Base-by-base conservation (phyloP, 2,113 vertebrate genomes). In the Ammodramus savannarum region DNA sequence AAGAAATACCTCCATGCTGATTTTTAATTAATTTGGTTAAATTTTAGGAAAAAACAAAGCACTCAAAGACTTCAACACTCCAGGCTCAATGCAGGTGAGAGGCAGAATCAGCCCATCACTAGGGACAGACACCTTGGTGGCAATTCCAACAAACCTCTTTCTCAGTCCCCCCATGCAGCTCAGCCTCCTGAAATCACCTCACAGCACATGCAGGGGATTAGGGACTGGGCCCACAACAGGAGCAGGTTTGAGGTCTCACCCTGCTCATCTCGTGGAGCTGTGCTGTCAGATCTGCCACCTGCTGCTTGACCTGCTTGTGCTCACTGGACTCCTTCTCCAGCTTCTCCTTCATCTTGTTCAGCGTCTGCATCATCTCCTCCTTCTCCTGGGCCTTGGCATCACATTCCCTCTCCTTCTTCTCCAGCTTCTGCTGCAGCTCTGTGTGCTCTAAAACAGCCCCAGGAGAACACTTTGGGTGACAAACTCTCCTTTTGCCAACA, bases 301-400 rank as follows among this genome's bases (percentile, higher is more conserved):
- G 99, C 97, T 99, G 99, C 93, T 99, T 99, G 95, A 99, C 99
- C 78, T 98, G 98, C 96, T 99, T 99, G 96, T 99, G 98, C 97
- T 99, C 99, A 0, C 93, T 98, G 34, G 98, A 98, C 96, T 99
- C 99, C 93, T 99, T 99, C 86, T 99, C 99, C 86, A 99, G 98
- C 90, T 99, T 99, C 97, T 99, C 99, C 97, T 99, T 99, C 99
- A 99, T 99, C 97, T 99, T 99, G 96, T 99, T 99, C 93, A 99
- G 98, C 0, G 99, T 99, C 97, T 99, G 99, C 99, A 99, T 99
- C 99, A 99, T 99, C 95, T 99, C 99, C 31, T 99, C 99, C 89
- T 99, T 99, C 98, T 99, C 99, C 95, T 99, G 99, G 25, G 99
- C 98, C 98, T 99, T 99, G 92, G 98, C 99, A 0, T 99, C 99